Base-by-base conservation (phyloP, 1,140 invertebrate genomes). In the Eupeodes corollae region DNA sequence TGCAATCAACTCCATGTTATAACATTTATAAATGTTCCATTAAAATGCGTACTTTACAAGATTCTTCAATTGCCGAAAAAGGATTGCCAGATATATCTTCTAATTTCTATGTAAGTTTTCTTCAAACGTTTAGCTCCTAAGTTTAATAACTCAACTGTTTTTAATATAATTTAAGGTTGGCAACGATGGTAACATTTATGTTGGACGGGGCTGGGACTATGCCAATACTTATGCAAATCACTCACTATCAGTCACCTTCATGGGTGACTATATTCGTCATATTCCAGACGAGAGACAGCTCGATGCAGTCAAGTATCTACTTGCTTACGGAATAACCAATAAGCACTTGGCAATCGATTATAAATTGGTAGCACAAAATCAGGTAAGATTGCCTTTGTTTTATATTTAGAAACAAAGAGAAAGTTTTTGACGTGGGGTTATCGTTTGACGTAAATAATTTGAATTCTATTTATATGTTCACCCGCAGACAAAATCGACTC, bases 101-200 rank as follows among this genome's bases (percentile, higher is more conserved):
- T 0, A 67, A 67, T 41, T 67, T 67, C 50, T 67, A 67, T 44
- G 64, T 67, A 44, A 67, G 63, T 52, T 9, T 26, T 31, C 21
- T 5, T 26, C 8, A 26, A 8, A 26, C 3, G 8, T 26, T 26
- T 26, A 8, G 21, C 3, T 5, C 21, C 3, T 26, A 8, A 26
- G 21, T n/a, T n/a, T n/a, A n/a, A n/a, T n/a, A n/a, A n/a, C n/a
- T n/a, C n/a, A n/a, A n/a, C n/a, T n/a, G n/a, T 26, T 26, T 26
- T 26, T 3, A 3, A 26, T 26, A 5, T 8, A 5, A 26, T 26
- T 78, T 51, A 49, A 80, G 44, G 70, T 80, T 14, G 79, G 76
- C 3, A 72, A 74, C 12, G 79, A 82, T 54, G 78, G 76, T 2
- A 69, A 71, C n/a, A 68, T 78, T 10, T 82, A 79, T 56, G 73